These are phyloP conservation scores for Stichodactyla helianthus DNA, from an alignment of 64 coral and sea anemone genomes.

Conservation along the genomic window DNA sequence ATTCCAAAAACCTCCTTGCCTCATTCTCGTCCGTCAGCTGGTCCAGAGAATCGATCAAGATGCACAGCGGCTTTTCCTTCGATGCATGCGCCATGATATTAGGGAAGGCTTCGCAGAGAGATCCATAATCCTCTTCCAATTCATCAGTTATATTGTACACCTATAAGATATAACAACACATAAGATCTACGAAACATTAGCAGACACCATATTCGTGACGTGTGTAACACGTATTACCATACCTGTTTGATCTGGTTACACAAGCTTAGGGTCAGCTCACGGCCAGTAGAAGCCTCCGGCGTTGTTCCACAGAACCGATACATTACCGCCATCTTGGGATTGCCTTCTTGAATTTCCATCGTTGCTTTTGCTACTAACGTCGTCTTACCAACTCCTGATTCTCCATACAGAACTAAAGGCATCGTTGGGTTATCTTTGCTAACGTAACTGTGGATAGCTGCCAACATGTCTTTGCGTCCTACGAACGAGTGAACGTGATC, in stretches of 20 bases:
- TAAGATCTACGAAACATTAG: not conserved
- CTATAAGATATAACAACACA: not conserved
- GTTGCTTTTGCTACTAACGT: conserved; percentile 43
- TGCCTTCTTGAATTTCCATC: conserved; percentile 33
- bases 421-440: not conserved
- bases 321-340: conserved; percentile 29
- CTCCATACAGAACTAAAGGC: conserved; percentile 50
- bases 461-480: conserved; percentile 35
- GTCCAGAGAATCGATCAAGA: conserved; percentile 53
- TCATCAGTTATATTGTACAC: conserved; percentile 30
- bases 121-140: conserved; percentile 40
- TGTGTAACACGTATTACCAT: not conserved
- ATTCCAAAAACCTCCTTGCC: conserved; percentile 51
- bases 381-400: conserved; percentile 61
- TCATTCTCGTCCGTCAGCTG: conserved; percentile 49
- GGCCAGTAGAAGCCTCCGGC: conserved; percentile 38
- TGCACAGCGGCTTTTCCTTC: conserved; percentile 31
- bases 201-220: not conserved
- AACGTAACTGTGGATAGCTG: conserved; percentile 18
- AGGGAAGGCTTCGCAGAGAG: conserved; percentile 43
- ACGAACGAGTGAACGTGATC: conserved; percentile 33
- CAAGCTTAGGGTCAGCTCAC: conserved; percentile 36
- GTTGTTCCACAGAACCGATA: conserved; percentile 56
- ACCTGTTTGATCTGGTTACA: conserved; percentile 43
- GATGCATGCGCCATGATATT: conserved; percentile 29